Conservation (phyloP, 1,140 invertebrate genomes). For the Tribolium madens region DNA sequence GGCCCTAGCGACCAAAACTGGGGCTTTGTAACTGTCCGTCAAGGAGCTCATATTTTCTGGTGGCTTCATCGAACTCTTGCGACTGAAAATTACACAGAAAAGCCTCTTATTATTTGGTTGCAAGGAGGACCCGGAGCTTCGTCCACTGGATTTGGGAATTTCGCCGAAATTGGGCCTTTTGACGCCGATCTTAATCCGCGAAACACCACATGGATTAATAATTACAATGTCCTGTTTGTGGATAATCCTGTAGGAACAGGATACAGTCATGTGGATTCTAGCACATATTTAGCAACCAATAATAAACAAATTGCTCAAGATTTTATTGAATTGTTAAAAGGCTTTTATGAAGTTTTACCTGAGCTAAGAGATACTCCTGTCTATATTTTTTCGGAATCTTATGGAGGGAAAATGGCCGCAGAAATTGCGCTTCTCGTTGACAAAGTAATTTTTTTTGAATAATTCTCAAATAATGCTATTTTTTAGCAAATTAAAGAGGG, state of each 20-base stretch:
- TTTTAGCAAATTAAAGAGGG: constrained; percentile 74
- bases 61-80: constrained; percentile 83
- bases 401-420: constrained; percentile 90
- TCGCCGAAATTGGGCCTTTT: constrained; percentile 80
- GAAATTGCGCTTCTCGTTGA: constrained; percentile 74
- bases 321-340: constrained; percentile 76
- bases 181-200: constrained; percentile 75
- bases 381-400: constrained; percentile 87
- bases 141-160: constrained; percentile 83
- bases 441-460: constrained; percentile 17
- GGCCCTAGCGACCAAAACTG: constrained; percentile 75
- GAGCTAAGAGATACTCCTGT: constrained; percentile 77
- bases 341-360: constrained; percentile 72
- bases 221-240: constrained; percentile 86
- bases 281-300: constrained; percentile 69
- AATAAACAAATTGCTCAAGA: constrained; percentile 82
- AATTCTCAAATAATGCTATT: not conserved
- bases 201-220: constrained; percentile 79
- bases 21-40: constrained; percentile 76
- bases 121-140: constrained; percentile 77
- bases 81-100: constrained; percentile 68
- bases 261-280: constrained; percentile 81
- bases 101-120: constrained; percentile 80
- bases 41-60: constrained; percentile 84
- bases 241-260: constrained; percentile 91